Evolutionary conservation across 2,888 invertebrate species (phyloP), one percentile per base, ranked within the genome.

Genomic region (Lysandra bellargus): DNA sequence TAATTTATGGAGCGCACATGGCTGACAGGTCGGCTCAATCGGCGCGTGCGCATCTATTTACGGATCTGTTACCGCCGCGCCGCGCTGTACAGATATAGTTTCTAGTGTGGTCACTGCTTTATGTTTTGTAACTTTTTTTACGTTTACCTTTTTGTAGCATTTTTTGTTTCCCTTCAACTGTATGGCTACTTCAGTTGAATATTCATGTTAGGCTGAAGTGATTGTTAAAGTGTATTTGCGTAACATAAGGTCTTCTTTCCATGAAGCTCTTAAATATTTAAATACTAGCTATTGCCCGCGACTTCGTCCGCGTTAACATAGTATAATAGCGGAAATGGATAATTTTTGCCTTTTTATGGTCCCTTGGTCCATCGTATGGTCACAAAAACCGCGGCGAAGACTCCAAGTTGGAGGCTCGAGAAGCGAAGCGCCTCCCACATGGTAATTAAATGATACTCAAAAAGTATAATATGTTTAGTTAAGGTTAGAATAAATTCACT

Each of bases 31-130:
- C 81, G 82, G 81, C 81, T 60, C 75, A 81, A 81, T 81, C 83
- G 82, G 83, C 86, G 85, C 85, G 84, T 82, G 85, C 86, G 86
- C 86, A 84, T 82, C 82, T 86, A 86, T 87, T 85, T 86, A 84
- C 82, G 84, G 85, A 84, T 82, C 80, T 80, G 82, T 82, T 81
- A 81, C 82, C 81, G 82, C 37, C 37, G 37, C 37, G 37, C 40
- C 80, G 30, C 49, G 49, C 40, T 80, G 77, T 80, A 69, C 69
- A 17, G 69, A 69, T 69, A 69, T 69, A 69, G 69, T 69, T 69
- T 69, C 69, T 69, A 69, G 69, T 69, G 33, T 69, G 64, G 33
- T 69, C 5, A 69, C 81, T 78, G 80, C 79, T 78, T 33, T 33
- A 60, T 77, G 57, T 77, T 77, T 77, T 30, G 33, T 77, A 69